A percentile compares a stretch with the other conserved stretches of the same genome.
phyloP scores from a whole-genome alignment of 2,113 vertebrate species.

The Rhynchopsitta pachyrhyncha region DNA sequence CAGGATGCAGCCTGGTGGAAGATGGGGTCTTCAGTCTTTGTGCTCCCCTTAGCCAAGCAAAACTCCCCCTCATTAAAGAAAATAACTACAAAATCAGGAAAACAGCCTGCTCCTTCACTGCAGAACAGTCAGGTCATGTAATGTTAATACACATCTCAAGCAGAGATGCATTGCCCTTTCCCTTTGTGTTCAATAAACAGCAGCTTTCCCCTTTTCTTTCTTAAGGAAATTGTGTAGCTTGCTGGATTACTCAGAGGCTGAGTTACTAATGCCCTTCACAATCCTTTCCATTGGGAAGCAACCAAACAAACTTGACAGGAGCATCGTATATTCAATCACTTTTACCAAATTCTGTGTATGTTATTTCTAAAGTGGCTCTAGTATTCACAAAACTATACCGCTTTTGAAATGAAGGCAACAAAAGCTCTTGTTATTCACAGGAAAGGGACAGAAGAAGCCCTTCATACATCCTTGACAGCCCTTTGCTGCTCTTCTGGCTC shows the following conservation, averaged over 20 bases:
- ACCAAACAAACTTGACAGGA: slow-evolving; percentile 26
- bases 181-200: neutral
- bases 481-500: neutral
- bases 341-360: neutral
- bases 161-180: neutral
- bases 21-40: neutral
- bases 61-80: neutral
- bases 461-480: neutral
- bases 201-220: neutral
- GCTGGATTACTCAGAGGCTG: neutral
- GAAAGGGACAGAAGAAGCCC: neutral
- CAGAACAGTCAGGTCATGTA: neutral
- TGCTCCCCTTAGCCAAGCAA: neutral
- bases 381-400: neutral
- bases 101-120: neutral
- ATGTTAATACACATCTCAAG: neutral
- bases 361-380: neutral
- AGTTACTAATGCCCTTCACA: neutral
- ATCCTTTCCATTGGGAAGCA: neutral
- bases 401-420: neutral
- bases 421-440: neutral
- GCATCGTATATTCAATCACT: neutral
- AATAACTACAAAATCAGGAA: neutral
- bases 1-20: neutral
- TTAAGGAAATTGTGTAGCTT: neutral